phyloP scores from a whole-genome alignment of 1,140 invertebrate species.

The Hyposmocoma kahamanoa region DNA sequence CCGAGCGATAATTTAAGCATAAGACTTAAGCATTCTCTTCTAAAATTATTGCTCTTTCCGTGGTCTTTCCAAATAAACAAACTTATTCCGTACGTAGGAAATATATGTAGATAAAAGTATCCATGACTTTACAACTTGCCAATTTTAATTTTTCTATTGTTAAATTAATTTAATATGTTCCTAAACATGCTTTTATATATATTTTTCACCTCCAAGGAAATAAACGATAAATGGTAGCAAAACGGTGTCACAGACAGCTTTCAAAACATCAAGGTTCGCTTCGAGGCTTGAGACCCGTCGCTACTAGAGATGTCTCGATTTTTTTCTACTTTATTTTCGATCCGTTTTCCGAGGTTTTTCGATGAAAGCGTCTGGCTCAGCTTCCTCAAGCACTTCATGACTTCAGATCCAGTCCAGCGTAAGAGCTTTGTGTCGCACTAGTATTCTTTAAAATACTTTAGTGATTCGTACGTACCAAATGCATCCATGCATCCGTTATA shows the following conservation, averaged over 20 bases:
- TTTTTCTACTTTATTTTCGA: constrained; percentile 68
- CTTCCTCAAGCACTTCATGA: constrained; percentile 39
- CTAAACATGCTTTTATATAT: not conserved
- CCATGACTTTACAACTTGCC: not conserved
- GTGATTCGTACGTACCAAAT: no score
- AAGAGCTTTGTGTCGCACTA: constrained; percentile 39
- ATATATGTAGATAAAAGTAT: not conserved
- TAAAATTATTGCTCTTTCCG: no score
- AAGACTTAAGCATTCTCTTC: no score
- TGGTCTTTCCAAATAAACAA: not conserved
- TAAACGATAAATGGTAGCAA: not conserved
- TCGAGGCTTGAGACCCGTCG: constrained; percentile 54
- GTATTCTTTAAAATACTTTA: not conserved
- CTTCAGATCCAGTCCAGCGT: constrained; percentile 20
- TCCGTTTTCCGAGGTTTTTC: constrained; percentile 48
- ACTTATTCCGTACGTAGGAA: not conserved
- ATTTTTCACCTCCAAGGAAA: not conserved
- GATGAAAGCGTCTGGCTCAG: constrained; percentile 56
- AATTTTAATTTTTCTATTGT: not conserved
- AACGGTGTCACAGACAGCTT: constrained; percentile 38
- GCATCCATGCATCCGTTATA: no score
- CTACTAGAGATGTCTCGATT: constrained; percentile 69
- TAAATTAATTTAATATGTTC: not conserved
- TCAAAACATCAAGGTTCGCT: constrained; percentile 42
- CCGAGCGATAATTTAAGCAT: no score